These are phyloP conservation scores for Eristalinus aeneus DNA, from an alignment of 2,888 invertebrate species.

Conservation along the genomic window DNA sequence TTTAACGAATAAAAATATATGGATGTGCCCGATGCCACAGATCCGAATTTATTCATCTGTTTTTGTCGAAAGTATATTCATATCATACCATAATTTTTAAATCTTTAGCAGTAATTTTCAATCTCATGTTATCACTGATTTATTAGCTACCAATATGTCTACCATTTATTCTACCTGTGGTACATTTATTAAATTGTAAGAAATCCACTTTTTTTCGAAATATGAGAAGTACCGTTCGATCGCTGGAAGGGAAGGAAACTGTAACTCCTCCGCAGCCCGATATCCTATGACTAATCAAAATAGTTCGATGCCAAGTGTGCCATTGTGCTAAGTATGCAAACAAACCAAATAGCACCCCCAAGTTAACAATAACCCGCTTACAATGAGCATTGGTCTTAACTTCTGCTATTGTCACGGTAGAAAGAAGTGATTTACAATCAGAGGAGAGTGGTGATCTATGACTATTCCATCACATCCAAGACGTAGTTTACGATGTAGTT, in stretches of 20 bases:
- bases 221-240: constrained; percentile 49
- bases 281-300: constrained; percentile 23
- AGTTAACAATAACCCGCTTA: not conserved
- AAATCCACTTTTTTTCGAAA: constrained; percentile 50
- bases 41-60: too few relatives aligned
- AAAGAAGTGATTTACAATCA: constrained; percentile 64
- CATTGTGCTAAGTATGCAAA: constrained; percentile 25
- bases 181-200: too few relatives aligned
- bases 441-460: constrained; percentile 63
- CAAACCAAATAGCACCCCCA: constrained; percentile 24
- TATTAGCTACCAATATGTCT: constrained; percentile 37
- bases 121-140: constrained; percentile 3
- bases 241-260: constrained; percentile 35
- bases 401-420: constrained; percentile 61
- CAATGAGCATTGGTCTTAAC: constrained; percentile 41
- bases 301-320: constrained; percentile 12
- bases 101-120: too few relatives aligned
- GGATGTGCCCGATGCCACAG: too few relatives aligned
- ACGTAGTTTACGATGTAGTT: constrained; percentile 19
- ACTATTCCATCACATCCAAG: constrained; percentile 58
- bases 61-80: too few relatives aligned
- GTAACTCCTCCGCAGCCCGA: constrained; percentile 33
- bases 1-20: too few relatives aligned
- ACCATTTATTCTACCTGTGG: constrained; percentile 40
- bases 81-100: too few relatives aligned